Evolutionary conservation across 2,113 vertebrate genomes (phyloP).

Genomic region (Sebastes schlegelii): DNA sequence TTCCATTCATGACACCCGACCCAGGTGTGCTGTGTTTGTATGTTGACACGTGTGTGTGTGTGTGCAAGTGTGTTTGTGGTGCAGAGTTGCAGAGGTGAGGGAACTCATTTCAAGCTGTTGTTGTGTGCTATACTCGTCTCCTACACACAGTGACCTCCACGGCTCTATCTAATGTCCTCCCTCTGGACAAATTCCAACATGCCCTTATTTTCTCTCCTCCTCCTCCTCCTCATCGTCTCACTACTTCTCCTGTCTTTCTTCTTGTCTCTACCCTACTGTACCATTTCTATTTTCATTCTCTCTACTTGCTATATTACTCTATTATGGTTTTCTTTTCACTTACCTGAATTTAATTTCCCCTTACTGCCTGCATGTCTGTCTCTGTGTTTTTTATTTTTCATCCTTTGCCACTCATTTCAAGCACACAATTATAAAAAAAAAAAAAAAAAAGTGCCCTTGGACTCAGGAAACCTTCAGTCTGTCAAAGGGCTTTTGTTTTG

Average conservation of each 20-base stretch:
- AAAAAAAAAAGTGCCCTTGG: conserved; percentile 55
- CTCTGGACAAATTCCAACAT: conserved; percentile 26
- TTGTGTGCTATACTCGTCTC: not conserved
- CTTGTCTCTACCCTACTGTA: not conserved
- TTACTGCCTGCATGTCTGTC: not conserved
- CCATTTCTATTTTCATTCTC: not conserved
- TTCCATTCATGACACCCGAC: conserved; percentile 3
- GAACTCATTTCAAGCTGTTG: conserved; percentile 43
- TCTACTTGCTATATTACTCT: not conserved
- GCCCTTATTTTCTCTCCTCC: conserved; percentile 17
- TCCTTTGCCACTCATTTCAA: not conserved
- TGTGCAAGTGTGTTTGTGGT: not conserved
- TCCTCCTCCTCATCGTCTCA: not conserved
- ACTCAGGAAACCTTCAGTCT: conserved; percentile 17
- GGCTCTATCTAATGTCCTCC: conserved; percentile 2
- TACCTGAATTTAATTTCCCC: not conserved
- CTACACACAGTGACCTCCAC: conserved; percentile 28
- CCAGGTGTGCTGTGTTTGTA: conserved; percentile 15
- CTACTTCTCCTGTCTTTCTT: not conserved
- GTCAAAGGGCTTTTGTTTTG: conserved; percentile 54
- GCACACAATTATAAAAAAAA: not conserved
- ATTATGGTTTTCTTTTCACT: not conserved
- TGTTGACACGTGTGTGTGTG: not conserved
- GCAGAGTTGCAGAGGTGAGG: conserved; percentile 21
- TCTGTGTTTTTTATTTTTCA: not conserved